phyloP scores from a whole-genome alignment of 2,797 vertebrate species.

The Adelosebastes latens region DNA sequence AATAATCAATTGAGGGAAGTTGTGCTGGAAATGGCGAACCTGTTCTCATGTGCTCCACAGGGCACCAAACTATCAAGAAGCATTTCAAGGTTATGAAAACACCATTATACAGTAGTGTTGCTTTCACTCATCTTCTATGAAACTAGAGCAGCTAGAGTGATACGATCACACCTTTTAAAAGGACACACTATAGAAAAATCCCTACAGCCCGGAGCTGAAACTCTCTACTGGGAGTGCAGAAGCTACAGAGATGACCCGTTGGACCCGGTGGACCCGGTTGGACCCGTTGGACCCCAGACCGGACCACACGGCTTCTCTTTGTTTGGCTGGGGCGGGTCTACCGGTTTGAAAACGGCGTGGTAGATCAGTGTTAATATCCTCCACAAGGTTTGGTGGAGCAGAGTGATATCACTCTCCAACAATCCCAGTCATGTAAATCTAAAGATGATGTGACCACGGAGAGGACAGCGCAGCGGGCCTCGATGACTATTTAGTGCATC shows the following conservation, averaged over 20 bases:
- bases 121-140: background rate
- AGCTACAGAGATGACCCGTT: background rate
- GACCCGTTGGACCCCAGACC: background rate
- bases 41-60: background rate
- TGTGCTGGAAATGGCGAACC: background rate
- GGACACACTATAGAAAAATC: background rate
- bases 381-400: background rate
- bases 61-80: background rate
- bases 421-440: background rate
- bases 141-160: background rate
- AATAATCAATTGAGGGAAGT: no score
- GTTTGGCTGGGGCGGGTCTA: background rate
- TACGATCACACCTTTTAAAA: background rate
- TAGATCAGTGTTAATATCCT: constrained; percentile 2
- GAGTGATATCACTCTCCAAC: background rate
- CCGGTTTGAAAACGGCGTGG: background rate
- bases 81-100: background rate
- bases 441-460: constrained; percentile 13
- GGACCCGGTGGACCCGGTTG: background rate
- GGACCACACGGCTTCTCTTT: background rate
- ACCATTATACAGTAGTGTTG: background rate
- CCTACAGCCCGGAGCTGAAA: background rate
- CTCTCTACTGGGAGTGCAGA: background rate
- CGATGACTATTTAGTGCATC: constrained; percentile 1
- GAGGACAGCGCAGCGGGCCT: background rate